These are phyloP conservation scores for Dasypogon diadema DNA, from an alignment of 2,888 invertebrate species.

Conservation along the genomic window DNA sequence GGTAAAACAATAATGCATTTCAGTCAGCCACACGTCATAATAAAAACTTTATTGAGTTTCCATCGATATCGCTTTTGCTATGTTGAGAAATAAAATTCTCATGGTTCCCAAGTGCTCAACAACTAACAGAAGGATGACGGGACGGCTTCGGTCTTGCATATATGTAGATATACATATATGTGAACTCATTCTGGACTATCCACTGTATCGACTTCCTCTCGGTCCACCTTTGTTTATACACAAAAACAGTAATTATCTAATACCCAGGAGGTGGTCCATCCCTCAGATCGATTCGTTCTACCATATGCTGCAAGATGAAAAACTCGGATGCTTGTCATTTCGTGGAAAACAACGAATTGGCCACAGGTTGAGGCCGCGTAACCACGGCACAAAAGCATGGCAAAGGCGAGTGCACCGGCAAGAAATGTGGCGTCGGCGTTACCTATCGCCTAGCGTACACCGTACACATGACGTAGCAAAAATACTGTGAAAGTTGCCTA, in stretches of 20 bases:
- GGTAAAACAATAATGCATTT: no score
- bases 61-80: no score
- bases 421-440: slow-evolving; percentile 50
- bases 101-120: no score
- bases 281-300: slow-evolving; percentile 48
- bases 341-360: neutral
- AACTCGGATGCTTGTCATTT: slow-evolving; percentile 24
- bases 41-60: no score
- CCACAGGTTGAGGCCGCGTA: slow-evolving; percentile 5
- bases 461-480: slow-evolving; percentile 54
- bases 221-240: slow-evolving; percentile 52
- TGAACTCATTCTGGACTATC: neutral
- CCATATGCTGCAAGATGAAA: slow-evolving; percentile 46
- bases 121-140: no score
- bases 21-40: no score
- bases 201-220: slow-evolving; percentile 38
- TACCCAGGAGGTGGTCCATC: slow-evolving; percentile 59
- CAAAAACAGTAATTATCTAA: slow-evolving; percentile 60
- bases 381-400: neutral
- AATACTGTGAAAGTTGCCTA: slow-evolving; percentile 47
- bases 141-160: no score
- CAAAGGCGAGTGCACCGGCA: slow-evolving; percentile 11
- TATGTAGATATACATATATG: neutral
- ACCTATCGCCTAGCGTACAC: slow-evolving; percentile 40
- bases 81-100: no score